Percentiles rank a stretch among this genome's conserved stretches.
Evolutionary conservation across 2,113 vertebrate genomes (phyloP).

Genomic region (Dryoscopus gambensis): DNA sequence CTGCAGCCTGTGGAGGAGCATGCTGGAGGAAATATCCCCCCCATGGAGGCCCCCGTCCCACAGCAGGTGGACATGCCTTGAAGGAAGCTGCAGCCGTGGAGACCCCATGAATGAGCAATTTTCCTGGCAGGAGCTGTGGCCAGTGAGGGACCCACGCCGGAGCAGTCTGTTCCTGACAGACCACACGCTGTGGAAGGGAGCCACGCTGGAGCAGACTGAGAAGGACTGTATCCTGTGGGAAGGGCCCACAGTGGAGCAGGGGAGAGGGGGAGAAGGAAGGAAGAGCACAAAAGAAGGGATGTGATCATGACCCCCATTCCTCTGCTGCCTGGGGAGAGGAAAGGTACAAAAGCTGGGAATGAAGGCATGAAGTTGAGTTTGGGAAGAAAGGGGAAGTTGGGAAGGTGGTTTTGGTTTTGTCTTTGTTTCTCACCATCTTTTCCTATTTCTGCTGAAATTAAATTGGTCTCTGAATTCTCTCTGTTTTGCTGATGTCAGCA

Average conservation of each 20-base stretch:
- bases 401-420: neutral
- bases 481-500: neutral
- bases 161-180: neutral
- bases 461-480: neutral
- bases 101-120: neutral
- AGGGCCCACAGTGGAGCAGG: neutral
- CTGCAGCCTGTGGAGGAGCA: neutral
- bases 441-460: neutral
- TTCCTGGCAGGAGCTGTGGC: neutral
- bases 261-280: neutral
- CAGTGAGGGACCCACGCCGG: neutral
- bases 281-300: neutral
- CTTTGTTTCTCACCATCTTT: neutral
- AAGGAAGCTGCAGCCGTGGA: neutral
- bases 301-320: no score
- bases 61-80: neutral
- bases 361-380: neutral
- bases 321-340: neutral
- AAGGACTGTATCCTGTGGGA: neutral
- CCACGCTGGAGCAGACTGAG: neutral
- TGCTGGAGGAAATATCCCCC: neutral
- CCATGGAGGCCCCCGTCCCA: neutral
- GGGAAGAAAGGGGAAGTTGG: neutral
- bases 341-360: neutral
- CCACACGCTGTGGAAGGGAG: fast-evolving